Conservation (phyloP, 2,888 invertebrate species). For the Morinoia aosen region DNA sequence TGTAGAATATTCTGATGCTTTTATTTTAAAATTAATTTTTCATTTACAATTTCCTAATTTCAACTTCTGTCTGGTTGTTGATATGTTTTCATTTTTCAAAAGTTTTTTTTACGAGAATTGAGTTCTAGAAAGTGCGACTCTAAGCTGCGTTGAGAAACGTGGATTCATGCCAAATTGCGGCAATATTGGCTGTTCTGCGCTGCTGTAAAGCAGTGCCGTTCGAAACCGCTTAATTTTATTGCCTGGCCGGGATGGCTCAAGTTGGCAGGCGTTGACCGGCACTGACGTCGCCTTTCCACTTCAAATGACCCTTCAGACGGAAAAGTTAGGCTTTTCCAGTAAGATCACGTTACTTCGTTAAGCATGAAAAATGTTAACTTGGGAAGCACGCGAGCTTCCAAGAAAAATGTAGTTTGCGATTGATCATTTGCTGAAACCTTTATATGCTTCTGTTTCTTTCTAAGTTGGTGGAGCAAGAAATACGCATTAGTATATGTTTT, state of each 20-base stretch:
- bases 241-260: background rate
- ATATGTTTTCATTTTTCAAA: background rate
- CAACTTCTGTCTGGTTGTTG: background rate
- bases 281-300: background rate
- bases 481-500: background rate
- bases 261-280: conserved; percentile 2
- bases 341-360: background rate
- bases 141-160: background rate
- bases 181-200: background rate
- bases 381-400: background rate
- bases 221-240: background rate
- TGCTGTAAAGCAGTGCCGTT: background rate
- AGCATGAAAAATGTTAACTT: background rate
- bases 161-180: background rate
- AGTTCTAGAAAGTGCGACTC: background rate
- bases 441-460: background rate
- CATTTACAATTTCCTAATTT: too few relatives aligned
- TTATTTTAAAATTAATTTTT: too few relatives aligned
- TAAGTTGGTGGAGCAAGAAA: background rate
- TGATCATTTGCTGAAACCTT: background rate
- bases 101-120: background rate
- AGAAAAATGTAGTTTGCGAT: background rate
- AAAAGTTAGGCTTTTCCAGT: background rate
- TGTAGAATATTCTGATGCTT: background rate
- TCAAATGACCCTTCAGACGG: background rate